Evolutionary conservation across 2,888 invertebrate species (phyloP), one percentile per base, ranked within the genome.

Genomic region (Tuberolachnus salignus): DNA sequence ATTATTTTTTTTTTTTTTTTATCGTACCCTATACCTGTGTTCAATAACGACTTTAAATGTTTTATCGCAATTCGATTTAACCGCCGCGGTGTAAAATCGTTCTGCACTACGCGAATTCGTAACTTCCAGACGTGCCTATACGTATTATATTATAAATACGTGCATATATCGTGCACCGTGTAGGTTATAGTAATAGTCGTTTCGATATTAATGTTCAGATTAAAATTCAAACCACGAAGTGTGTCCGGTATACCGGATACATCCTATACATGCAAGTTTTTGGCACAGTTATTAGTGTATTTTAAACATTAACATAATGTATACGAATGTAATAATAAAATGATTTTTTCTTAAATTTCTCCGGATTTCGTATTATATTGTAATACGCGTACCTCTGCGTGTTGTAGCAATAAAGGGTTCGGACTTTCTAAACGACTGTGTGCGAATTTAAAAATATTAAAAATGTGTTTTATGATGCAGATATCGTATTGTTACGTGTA

Each of bases 171-270:
- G n/a, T n/a, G 19, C 16, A 2, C 26, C 16, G n/a, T n/a, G n/a
- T n/a, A n/a, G n/a, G n/a, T n/a, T n/a, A n/a, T n/a, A 9, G 2
- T 49, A 21, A 63, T 73, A 4, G 21, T 21, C 16, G 21, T 73
- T 73, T 51, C 51, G 19, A 51, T 51, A 73, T 73, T 63, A 63
- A 63, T 42, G 11, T 23, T 34, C 42, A 53, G 63, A 73, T 73
- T 34, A 73, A 73, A 63, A 73, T 73, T 73, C 73, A 73, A 63
- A 51, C 11, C 73, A 73, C 73, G 73, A 63, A 53, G 53, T 51
- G 51, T 14, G 63, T 53, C 63, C 42, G 61, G 51, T 63, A 51
- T 63, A 46, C 13, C 21, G 14, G n/a, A n/a, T n/a, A 42, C 51
- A 53, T 53, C 26, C 61, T 61, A 53, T 23, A 34, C 34, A n/a